Evolutionary conservation across 2,113 vertebrate genomes (phyloP).

Genomic region (Pelecanus crispus): DNA sequence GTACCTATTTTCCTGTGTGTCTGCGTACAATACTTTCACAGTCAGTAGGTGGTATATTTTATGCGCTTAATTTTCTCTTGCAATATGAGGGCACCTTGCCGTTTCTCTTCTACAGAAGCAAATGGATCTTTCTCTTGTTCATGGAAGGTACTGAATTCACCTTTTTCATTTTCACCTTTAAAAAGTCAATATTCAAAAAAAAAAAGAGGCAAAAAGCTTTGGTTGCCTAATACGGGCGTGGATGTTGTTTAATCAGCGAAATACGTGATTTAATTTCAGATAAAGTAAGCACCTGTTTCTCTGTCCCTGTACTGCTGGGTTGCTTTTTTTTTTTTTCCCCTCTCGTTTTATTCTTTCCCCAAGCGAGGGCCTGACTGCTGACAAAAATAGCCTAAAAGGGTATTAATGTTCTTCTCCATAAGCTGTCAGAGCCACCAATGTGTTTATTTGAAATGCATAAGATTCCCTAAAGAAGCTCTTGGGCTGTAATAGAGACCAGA

Average conservation of each 20-base stretch:
- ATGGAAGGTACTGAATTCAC: not conserved
- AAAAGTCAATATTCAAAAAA: not conserved
- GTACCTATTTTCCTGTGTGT: not conserved
- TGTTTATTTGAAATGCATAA: not conserved
- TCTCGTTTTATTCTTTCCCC: not conserved
- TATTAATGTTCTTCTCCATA: not conserved
- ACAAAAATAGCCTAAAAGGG: not conserved
- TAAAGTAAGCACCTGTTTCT: not conserved
- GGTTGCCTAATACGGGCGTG: not conserved
- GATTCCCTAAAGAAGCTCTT: too few relatives aligned
- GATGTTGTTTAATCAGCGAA: not conserved
- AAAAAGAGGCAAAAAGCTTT: not conserved
- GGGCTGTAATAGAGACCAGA: not conserved
- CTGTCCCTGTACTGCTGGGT: not conserved
- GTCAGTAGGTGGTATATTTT: not conserved
- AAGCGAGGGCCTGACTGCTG: not conserved
- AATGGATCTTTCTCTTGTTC: not conserved
- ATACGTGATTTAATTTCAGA: not conserved
- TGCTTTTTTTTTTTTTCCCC: too few relatives aligned
- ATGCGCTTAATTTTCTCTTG: not conserved
- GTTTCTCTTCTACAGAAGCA: not conserved
- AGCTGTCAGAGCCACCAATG: not conserved
- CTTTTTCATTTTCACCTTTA: not conserved
- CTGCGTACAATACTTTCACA: not conserved
- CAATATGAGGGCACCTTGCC: not conserved